A percentile compares a stretch with the other conserved stretches of the same genome.
These are phyloP conservation scores for Xenopus borealis DNA, from an alignment of 2,113 vertebrate species.

Conservation along the genomic window DNA sequence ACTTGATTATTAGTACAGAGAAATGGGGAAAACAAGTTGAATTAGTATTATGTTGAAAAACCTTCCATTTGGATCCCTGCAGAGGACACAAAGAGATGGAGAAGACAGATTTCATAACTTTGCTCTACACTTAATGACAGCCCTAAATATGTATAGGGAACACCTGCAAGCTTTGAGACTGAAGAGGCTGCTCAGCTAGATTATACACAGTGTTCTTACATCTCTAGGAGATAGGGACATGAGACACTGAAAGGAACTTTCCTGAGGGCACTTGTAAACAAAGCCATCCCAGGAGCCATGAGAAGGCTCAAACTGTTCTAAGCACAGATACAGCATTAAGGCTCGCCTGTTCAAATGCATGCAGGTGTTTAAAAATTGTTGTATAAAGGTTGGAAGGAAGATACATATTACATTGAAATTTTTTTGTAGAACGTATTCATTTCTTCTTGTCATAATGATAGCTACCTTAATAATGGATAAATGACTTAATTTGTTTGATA, in stretches of 20 bases:
- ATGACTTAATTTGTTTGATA: not conserved
- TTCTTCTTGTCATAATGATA: not conserved
- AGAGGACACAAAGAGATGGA: too few relatives aligned
- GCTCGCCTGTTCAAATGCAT: slow-evolving; percentile 10
- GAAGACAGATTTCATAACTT: too few relatives aligned
- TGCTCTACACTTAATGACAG: too few relatives aligned
- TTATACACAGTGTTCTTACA: slow-evolving; percentile 16
- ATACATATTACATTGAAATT: not conserved
- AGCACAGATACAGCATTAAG: slow-evolving; percentile 14
- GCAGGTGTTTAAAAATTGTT: slow-evolving; percentile 33
- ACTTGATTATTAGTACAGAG: too few relatives aligned
- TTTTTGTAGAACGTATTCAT: not conserved
- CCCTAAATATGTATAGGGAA: slow-evolving; percentile 24
- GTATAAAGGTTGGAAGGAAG: not conserved
- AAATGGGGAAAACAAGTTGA: too few relatives aligned
- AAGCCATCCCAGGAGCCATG: slow-evolving; percentile 25
- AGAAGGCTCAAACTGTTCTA: not conserved
- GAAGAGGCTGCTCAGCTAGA: slow-evolving; percentile 39
- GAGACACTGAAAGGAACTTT: slow-evolving; percentile 26
- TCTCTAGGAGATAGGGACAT: slow-evolving; percentile 22
- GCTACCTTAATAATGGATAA: not conserved
- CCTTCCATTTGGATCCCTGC: too few relatives aligned
- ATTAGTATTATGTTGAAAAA: too few relatives aligned
- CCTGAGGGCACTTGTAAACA: slow-evolving; percentile 41
- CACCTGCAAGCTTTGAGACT: slow-evolving; percentile 39